phyloP scores from a whole-genome alignment of 2,113 vertebrate species.

The Tringa solitaria region DNA sequence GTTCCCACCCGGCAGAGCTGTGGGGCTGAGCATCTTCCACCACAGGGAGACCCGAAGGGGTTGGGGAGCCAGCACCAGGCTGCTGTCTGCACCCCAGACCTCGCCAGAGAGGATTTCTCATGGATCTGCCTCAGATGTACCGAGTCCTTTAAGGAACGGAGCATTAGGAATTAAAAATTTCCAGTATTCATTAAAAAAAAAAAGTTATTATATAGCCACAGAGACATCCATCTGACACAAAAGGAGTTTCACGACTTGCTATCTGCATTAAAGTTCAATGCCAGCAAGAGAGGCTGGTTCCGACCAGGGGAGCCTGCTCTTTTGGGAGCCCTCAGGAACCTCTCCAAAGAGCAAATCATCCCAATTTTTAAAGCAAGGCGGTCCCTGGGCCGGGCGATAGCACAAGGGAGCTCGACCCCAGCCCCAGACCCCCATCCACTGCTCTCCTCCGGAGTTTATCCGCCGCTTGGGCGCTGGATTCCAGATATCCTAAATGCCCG shows the following conservation, averaged over 20 bases:
- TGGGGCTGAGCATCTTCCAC: neutral
- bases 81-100: neutral
- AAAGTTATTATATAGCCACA: neutral
- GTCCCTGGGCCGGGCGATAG: neutral
- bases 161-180: neutral
- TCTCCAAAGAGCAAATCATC: neutral
- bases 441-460: neutral
- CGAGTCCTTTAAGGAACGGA: accelerated
- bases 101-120: accelerated
- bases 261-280: neutral
- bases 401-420: accelerated
- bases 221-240: accelerated
- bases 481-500: neutral
- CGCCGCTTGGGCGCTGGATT: neutral
- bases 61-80: neutral
- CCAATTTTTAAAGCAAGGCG: neutral
- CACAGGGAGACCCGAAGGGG: neutral
- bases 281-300: neutral
- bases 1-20: accelerated
- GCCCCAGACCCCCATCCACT: neutral
- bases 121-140: neutral
- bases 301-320: accelerated
- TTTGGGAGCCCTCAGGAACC: neutral
- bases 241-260: accelerated
- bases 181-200: too few relatives aligned